A percentile compares a stretch with the other conserved stretches of the same genome.
These are phyloP conservation scores for Hipparchia semele DNA, from an alignment of 2,888 invertebrate species.

Conservation along the genomic window DNA sequence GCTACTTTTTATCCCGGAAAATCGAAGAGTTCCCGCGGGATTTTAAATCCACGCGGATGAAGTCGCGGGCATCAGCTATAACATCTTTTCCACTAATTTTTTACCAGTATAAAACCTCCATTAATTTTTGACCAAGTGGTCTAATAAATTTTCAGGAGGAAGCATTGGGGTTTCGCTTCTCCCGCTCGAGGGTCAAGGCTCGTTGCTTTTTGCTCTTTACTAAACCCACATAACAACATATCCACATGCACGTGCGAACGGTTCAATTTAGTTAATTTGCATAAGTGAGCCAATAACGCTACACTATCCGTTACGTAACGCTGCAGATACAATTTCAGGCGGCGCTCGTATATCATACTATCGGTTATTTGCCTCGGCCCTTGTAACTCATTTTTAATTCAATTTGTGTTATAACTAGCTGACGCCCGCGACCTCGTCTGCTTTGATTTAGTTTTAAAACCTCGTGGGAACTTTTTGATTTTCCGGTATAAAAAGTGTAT, in stretches of 20 bases:
- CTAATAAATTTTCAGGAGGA: background rate
- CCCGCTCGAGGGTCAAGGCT: background rate
- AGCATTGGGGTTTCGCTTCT: background rate
- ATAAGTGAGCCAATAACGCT: constrained; percentile 33
- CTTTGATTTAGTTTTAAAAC: too few species aligned
- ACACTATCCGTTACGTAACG: constrained; percentile 26
- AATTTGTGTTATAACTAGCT: background rate
- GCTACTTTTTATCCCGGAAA: too few species aligned
- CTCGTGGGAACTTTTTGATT: too few species aligned
- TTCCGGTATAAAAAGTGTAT: too few species aligned
- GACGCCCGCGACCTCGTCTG: too few species aligned
- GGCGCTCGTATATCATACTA: background rate
- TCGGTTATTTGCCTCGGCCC: constrained; percentile 4
- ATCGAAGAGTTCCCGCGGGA: too few species aligned
- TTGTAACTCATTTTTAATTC: background rate
- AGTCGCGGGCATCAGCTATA: too few species aligned
- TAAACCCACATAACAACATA: constrained; percentile 7
- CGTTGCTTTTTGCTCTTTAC: background rate
- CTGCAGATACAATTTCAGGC: constrained; percentile 12
- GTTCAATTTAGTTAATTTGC: constrained; percentile 35
- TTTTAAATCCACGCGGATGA: too few species aligned
- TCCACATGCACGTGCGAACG: constrained; percentile 13
- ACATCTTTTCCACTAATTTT: too few species aligned
- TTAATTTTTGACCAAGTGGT: background rate
- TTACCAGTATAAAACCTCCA: too few species aligned